phyloP scores from a whole-genome alignment of 2,888 invertebrate genomes.

The Hydrotaea cyrtoneurina region DNA sequence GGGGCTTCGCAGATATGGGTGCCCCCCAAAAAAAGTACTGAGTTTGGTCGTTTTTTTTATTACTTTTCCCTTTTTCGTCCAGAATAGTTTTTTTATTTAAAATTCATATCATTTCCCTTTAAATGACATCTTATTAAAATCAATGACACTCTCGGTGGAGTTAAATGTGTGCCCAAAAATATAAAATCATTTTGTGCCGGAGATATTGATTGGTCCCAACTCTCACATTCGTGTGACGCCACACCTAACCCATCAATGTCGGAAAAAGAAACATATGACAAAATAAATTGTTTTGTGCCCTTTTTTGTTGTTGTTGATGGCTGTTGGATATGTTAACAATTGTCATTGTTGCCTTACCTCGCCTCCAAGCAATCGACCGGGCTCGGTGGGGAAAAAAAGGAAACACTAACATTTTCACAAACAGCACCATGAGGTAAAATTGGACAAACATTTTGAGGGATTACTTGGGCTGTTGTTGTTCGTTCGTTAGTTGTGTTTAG shows the following conservation, averaged over 20 bases:
- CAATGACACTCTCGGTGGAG: constrained; percentile 25
- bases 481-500: background rate
- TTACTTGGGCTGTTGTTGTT: constrained; percentile 25
- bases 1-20: too few relatives aligned
- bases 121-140: constrained; percentile 38
- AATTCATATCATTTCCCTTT: constrained; percentile 37
- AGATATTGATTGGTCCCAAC: constrained; percentile 34
- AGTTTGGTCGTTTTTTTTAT: too few relatives aligned
- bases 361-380: background rate
- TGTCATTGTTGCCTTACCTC: constrained; percentile 20
- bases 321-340: constrained; percentile 22
- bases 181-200: constrained; percentile 31
- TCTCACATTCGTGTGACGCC: background rate
- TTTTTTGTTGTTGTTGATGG: background rate
- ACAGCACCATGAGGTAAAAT: constrained; percentile 34
- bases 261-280: background rate
- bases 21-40: too few relatives aligned
- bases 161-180: constrained; percentile 19
- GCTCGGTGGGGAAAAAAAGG: background rate
- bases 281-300: constrained; percentile 30
- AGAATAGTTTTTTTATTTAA: constrained; percentile 15
- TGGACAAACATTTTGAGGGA: constrained; percentile 41
- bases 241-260: background rate
- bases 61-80: background rate
- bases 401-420: constrained; percentile 13